Evolutionary conservation across 1,140 invertebrate genomes (phyloP).

Genomic region (Pissodes strobi): DNA sequence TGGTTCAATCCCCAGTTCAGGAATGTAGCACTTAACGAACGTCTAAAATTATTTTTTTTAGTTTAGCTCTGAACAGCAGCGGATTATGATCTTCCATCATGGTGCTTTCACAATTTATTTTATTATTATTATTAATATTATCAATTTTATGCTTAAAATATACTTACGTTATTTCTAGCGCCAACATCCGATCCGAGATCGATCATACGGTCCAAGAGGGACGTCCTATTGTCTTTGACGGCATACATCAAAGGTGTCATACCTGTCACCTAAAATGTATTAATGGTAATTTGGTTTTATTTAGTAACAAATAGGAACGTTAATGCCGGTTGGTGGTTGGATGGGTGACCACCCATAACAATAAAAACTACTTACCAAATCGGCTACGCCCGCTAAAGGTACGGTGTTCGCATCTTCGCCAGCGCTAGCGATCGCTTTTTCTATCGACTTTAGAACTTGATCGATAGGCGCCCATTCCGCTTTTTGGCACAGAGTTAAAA

Average conservation of each 20-base stretch:
- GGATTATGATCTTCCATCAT: too few relatives aligned
- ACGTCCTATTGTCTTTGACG: conserved; percentile 90
- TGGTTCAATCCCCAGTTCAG: too few relatives aligned
- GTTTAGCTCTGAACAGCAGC: background rate
- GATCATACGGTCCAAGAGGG: conserved; percentile 85
- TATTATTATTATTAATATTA: too few relatives aligned
- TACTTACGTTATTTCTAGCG: conserved; percentile 85
- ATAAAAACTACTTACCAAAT: too few relatives aligned
- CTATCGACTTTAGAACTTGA: conserved; percentile 79
- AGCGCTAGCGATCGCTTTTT: conserved; percentile 76
- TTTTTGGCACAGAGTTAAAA: conserved; percentile 77
- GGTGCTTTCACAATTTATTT: too few relatives aligned
- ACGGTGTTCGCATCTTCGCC: conserved; percentile 72
- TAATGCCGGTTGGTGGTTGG: too few relatives aligned
- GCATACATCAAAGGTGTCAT: conserved; percentile 95
- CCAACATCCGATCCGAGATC: conserved; percentile 91
- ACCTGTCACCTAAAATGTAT: conserved; percentile 79
- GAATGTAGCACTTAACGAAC: too few relatives aligned
- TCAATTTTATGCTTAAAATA: too few relatives aligned
- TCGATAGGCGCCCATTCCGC: conserved; percentile 89
- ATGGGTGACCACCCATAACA: too few relatives aligned
- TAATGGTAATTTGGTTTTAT: too few relatives aligned
- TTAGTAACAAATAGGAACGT: too few relatives aligned
- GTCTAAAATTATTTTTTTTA: too few relatives aligned
- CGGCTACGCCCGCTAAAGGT: conserved; percentile 76